Percentiles rank a stretch among this genome's conserved stretches.
Conservation (phyloP, 2,888 invertebrate species). For the Cynaeus angustus region DNA sequence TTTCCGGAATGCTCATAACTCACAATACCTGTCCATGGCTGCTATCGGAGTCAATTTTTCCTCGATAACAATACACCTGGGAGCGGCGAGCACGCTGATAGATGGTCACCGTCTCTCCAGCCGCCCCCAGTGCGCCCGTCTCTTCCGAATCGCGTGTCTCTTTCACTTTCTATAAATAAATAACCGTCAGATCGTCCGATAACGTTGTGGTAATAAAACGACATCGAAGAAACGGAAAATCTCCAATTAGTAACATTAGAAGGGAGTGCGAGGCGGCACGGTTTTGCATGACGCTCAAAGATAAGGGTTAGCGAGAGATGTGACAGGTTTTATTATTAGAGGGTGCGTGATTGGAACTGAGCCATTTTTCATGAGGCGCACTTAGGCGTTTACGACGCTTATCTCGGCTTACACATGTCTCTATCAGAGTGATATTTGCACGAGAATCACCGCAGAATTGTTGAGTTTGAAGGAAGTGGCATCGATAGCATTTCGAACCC, state of each 20-base stretch:
- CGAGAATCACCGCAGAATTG: slow-evolving; percentile 25
- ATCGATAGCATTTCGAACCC: slow-evolving; percentile 16
- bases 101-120: slow-evolving; percentile 39
- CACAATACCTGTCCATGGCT: slow-evolving; percentile 39
- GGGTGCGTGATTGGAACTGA: slow-evolving; percentile 33
- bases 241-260: slow-evolving; percentile 60
- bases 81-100: slow-evolving; percentile 50
- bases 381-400: slow-evolving; percentile 35
- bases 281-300: slow-evolving; percentile 35
- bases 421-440: slow-evolving; percentile 26
- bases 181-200: slow-evolving; percentile 42
- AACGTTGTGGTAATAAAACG: slow-evolving; percentile 49
- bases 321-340: slow-evolving; percentile 35
- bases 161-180: slow-evolving; percentile 51
- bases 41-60: slow-evolving; percentile 47
- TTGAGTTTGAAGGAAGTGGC: slow-evolving; percentile 14
- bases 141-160: slow-evolving; percentile 45
- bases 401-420: slow-evolving; percentile 40
- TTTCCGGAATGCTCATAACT: slow-evolving; percentile 20
- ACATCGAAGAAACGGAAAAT: slow-evolving; percentile 55
- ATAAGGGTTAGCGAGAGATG: slow-evolving; percentile 34
- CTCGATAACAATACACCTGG: slow-evolving; percentile 49
- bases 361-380: slow-evolving; percentile 33
- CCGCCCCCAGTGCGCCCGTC: slow-evolving; percentile 21
- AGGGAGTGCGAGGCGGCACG: slow-evolving; percentile 16